A percentile compares a stretch with the other conserved stretches of the same genome.
These are phyloP conservation scores for Macquaria australasica DNA, from an alignment of 2,113 vertebrate species.

Conservation along the genomic window DNA sequence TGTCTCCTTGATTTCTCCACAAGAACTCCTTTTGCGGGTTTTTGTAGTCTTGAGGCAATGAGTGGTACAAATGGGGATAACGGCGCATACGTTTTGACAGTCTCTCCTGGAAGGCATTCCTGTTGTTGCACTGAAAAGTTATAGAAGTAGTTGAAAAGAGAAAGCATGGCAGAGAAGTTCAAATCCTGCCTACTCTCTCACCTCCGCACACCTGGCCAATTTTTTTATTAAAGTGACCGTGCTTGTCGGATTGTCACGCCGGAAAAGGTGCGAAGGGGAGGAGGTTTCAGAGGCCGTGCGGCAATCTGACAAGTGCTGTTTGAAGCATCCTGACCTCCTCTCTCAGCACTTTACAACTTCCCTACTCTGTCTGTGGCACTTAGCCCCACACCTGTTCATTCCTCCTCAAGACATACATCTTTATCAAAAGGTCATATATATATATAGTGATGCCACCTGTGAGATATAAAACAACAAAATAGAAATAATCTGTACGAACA, in stretches of 20 bases:
- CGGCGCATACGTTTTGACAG: no score
- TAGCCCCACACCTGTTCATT: background rate
- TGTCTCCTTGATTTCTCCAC: background rate
- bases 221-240: background rate
- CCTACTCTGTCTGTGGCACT: no score
- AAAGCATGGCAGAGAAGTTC: background rate
- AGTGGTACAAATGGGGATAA: background rate
- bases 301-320: background rate
- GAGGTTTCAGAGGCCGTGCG: no score
- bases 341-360: background rate
- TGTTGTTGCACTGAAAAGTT: background rate
- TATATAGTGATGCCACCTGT: background rate
- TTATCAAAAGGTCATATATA: background rate
- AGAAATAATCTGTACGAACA: background rate
- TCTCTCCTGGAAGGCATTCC: background rate
- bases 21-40: background rate
- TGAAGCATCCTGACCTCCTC: background rate
- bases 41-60: background rate
- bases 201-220: background rate
- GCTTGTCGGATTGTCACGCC: background rate
- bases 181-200: background rate
- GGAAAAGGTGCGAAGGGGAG: no score
- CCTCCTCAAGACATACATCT: background rate
- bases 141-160: background rate
- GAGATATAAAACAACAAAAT: background rate